Evolutionary conservation across 2,888 invertebrate genomes (phyloP), one percentile per base, ranked within the genome.

Genomic region (Idaea aversata): DNA sequence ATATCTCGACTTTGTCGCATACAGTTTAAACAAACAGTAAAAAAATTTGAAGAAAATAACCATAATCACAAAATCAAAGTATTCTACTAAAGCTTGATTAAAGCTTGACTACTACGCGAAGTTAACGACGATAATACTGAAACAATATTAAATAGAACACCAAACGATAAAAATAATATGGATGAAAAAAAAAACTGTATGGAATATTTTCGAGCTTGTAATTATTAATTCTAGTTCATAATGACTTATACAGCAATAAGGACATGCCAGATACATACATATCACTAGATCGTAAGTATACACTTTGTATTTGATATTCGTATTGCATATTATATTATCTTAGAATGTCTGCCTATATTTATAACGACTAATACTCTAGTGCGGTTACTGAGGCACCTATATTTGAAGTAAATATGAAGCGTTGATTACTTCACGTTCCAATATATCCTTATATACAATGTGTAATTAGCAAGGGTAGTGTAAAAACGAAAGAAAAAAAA

Each of bases 191-290:
- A 74, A 63, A 72, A 78, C 76, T 77, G 74, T 78, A 77, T 76
- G 79, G 77, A 77, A 75, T 74, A 75, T 77, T 68, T 65, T 63
- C 67, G 69, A 69, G 65, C 71, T 71, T 76, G 80, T 75, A 77
- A 75, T 70, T 77, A 77, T 69, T 72, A 70, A 73, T 67, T 74
- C 66, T 71, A 67, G 75, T 76, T 70, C 71, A 65, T 75, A 76
- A 77, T 75, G 75, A 71, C 68, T 75, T 70, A 82, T 80, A 83
- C 81, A 90, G 88, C 86, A 88, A 87, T 90, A 88, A 88, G 74
- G 64, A 69, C 73, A 75, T 78, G 88, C 90, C 91, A 74, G 82
- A 84, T 89, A 90, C 85, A 90, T 73, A 92, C 93, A 93, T 93
- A 93, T 93, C 92, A 91, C 77, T 91, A 91, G 87, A 25, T 38